These are phyloP conservation scores for Dicycla oo DNA, from an alignment of 2,888 invertebrate species.

Conservation along the genomic window DNA sequence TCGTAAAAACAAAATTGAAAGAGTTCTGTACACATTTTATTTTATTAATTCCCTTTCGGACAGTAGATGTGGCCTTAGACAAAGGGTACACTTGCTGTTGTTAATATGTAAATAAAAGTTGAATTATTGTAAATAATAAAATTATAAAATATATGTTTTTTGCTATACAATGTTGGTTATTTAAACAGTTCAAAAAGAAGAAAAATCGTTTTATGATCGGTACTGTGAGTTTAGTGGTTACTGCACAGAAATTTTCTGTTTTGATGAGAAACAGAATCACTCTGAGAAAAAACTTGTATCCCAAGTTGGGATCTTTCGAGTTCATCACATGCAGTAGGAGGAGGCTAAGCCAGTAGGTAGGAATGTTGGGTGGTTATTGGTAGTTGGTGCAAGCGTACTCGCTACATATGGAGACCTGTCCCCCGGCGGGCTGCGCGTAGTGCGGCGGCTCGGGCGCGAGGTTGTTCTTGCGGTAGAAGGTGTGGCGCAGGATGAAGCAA, in stretches of 20 bases:
- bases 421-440: conserved; percentile 87
- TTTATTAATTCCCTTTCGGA: conserved; percentile 80
- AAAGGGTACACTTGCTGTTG: conserved; percentile 86
- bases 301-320: conserved; percentile 42
- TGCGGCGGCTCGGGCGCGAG: conserved; percentile 89
- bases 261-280: conserved; percentile 42
- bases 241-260: conserved; percentile 27
- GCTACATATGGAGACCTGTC: conserved; percentile 81
- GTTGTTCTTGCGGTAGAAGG: conserved; percentile 90
- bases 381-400: conserved; percentile 80
- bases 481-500: conserved; percentile 87
- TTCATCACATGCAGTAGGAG: conserved; percentile 53
- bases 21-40: conserved; percentile 75
- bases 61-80: conserved; percentile 86
- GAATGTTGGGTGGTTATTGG: conserved; percentile 53
- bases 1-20: conserved; percentile 61
- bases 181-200: conserved; percentile 54
- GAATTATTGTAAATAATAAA: conserved; percentile 90
- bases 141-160: conserved; percentile 90
- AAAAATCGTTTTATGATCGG: conserved; percentile 29
- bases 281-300: conserved; percentile 34
- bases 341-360: conserved; percentile 34
- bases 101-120: conserved; percentile 91
- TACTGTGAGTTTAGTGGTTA: conserved; percentile 27
- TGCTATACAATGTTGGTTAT: conserved; percentile 81